A percentile compares a stretch with the other conserved stretches of the same genome.
phyloP scores from a whole-genome alignment of 2,888 invertebrate species.

The Ashinkailepas kermadecensis region DNA sequence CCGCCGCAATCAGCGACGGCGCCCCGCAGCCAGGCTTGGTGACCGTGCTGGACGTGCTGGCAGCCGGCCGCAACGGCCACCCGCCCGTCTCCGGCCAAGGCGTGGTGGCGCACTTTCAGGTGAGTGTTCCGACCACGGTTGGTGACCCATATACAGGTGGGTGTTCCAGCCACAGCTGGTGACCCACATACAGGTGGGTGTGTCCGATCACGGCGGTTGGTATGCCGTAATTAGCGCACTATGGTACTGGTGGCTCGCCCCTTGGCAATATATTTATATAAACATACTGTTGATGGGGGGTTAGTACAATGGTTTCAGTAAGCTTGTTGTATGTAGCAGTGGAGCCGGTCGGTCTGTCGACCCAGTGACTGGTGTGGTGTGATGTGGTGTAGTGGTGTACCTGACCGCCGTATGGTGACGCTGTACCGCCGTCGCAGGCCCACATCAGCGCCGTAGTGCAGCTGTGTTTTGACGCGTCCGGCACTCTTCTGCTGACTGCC shows the following conservation, averaged over 20 bases:
- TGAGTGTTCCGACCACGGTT: no score
- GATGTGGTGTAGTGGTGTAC: background rate
- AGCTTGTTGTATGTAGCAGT: no score
- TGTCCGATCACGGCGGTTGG: no score
- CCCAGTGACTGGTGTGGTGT: background rate
- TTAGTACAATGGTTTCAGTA: no score
- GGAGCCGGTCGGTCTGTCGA: no score
- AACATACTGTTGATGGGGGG: no score
- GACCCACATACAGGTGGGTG: no score
- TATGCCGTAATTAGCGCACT: no score
- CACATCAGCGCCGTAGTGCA: slow-evolving; percentile 64
- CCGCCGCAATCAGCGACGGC: slow-evolving; percentile 33
- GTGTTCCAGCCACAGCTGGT: no score
- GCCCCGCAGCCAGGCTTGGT: slow-evolving; percentile 77
- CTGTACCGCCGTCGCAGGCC: background rate
- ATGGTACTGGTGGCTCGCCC: no score
- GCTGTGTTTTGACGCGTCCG: slow-evolving; percentile 83
- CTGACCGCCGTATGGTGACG: background rate
- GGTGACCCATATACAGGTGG: no score
- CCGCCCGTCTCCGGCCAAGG: slow-evolving; percentile 49
- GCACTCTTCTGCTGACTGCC: slow-evolving; percentile 79
- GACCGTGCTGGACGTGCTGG: slow-evolving; percentile 64
- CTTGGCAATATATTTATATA: no score
- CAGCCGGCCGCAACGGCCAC: slow-evolving; percentile 34
- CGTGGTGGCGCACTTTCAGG: slow-evolving; percentile 70